phyloP scores from a whole-genome alignment of 2,113 vertebrate species.

The Notothenia rossii region DNA sequence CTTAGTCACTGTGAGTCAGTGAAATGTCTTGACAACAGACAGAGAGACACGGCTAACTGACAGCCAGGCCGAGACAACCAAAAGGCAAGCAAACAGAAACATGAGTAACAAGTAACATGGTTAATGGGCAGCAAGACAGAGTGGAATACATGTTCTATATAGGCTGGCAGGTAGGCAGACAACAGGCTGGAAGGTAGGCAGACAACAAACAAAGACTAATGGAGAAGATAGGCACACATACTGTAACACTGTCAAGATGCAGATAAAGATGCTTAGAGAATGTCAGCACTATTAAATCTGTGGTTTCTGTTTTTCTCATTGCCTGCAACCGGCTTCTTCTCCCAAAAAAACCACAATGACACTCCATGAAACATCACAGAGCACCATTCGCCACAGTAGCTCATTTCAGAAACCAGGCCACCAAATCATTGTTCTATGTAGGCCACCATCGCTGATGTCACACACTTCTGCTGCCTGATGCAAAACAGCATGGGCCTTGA shows the following conservation, averaged over 20 bases:
- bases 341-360: conserved; percentile 52
- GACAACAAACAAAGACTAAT: not conserved
- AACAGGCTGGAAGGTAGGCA: conserved; percentile 4
- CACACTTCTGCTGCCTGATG: conserved; percentile 36
- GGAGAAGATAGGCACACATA: conserved; percentile 7
- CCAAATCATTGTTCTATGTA: conserved; percentile 61
- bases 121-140: not conserved
- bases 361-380: conserved; percentile 34
- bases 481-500: conserved; percentile 54
- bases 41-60: conserved; percentile 48
- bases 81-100: conserved; percentile 44
- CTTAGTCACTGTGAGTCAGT: conserved; percentile 74
- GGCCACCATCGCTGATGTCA: conserved; percentile 65
- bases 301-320: conserved; percentile 31
- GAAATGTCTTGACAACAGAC: conserved; percentile 65
- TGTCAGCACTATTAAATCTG: conserved; percentile 48
- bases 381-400: conserved; percentile 41
- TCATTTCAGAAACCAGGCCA: conserved; percentile 51
- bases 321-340: conserved; percentile 17
- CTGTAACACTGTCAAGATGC: conserved; percentile 3
- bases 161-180: conserved; percentile 5
- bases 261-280: conserved; percentile 42
- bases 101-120: conserved; percentile 24
- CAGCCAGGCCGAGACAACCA: conserved; percentile 32
- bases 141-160: not conserved